Conservation (phyloP, 2,113 vertebrate genomes). For the Passer montanus region DNA sequence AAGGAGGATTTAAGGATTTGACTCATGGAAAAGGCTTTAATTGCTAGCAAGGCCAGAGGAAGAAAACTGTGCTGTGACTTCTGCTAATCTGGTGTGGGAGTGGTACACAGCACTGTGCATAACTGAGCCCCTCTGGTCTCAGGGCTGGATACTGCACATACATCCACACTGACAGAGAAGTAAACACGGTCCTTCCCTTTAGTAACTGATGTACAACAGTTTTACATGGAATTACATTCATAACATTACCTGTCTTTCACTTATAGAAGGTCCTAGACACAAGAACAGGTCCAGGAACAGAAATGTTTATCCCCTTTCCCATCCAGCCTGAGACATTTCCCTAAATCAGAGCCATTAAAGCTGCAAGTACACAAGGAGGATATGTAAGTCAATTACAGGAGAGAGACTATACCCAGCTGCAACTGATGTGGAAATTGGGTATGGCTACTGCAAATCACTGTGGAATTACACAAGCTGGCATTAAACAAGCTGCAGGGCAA, state of each 20-base stretch:
- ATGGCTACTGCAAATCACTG: slow-evolving; percentile 37
- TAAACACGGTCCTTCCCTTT: not conserved
- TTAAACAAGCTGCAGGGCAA: slow-evolving; percentile 46
- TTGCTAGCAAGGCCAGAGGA: not conserved
- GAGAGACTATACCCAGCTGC: not conserved
- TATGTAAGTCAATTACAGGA: slow-evolving; percentile 29
- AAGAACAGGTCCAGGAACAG: not conserved
- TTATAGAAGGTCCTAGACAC: not conserved
- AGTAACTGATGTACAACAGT: not conserved
- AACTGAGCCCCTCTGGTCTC: not conserved
- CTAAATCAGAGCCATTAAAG: not conserved
- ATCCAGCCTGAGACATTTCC: not conserved
- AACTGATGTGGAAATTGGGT: slow-evolving; percentile 31
- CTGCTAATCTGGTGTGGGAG: not conserved
- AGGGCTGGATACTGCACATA: not conserved
- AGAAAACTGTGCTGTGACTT: not conserved
- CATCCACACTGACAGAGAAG: not conserved
- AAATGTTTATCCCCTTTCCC: not conserved
- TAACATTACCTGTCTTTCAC: not conserved
- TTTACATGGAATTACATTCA: not conserved
- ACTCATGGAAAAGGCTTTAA: not conserved
- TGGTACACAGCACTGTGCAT: not conserved
- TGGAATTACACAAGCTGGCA: slow-evolving; percentile 31
- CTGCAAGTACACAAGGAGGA: not conserved
- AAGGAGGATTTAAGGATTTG: not conserved